Evolutionary conservation across 30 jellyfish, hydroid and myxozoan genomes (phyloP).

Genomic region (Turritopsis dohrnii): DNA sequence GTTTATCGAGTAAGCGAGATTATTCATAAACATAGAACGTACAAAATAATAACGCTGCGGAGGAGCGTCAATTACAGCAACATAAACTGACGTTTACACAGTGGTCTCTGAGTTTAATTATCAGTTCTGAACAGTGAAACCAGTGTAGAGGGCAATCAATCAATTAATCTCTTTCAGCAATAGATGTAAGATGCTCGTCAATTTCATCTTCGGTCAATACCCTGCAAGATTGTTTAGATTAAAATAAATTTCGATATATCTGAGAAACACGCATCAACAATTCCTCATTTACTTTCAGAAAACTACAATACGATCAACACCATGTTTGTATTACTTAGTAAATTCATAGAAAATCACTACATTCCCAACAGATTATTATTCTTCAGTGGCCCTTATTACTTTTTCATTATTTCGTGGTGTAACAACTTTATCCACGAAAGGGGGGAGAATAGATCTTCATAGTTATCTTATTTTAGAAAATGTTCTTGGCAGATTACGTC

Average conservation of each 20-base stretch:
- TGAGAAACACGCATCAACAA: background rate
- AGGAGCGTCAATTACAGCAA: background rate
- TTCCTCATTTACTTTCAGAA: too few relatives aligned
- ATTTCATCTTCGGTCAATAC: slow-evolving; percentile 68
- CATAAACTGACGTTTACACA: background rate
- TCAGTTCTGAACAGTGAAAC: background rate
- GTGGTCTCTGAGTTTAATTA: background rate
- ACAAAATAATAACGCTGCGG: background rate
- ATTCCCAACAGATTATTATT: too few relatives aligned
- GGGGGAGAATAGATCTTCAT: too few relatives aligned
- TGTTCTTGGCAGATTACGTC: too few relatives aligned
- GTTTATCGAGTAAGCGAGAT: too few relatives aligned
- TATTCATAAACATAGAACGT: background rate
- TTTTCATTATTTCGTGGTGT: too few relatives aligned
- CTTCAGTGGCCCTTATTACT: too few relatives aligned
- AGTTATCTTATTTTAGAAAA: too few relatives aligned
- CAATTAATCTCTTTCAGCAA: slow-evolving; percentile 84
- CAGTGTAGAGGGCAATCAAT: background rate
- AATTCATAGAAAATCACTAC: too few relatives aligned
- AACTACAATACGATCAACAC: too few relatives aligned
- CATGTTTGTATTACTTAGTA: too few relatives aligned
- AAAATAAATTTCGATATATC: background rate
- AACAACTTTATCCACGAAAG: too few relatives aligned
- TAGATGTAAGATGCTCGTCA: slow-evolving; percentile 76
- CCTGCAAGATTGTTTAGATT: slow-evolving; percentile 18